phyloP scores from a whole-genome alignment of 2,113 vertebrate species.

The Dolichallabes microphthalmus region DNA sequence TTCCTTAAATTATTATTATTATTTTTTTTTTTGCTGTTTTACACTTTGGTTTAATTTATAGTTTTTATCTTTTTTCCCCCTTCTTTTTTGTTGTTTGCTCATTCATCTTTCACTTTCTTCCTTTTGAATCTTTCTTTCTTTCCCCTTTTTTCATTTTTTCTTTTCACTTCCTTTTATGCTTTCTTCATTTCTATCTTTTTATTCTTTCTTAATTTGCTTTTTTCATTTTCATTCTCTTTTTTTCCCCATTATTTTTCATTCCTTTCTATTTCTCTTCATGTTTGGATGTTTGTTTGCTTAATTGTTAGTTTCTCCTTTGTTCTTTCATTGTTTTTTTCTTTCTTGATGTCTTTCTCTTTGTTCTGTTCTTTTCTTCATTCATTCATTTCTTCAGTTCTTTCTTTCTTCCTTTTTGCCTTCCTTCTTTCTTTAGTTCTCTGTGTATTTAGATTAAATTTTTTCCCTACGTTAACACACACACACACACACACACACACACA shows the following conservation, averaged over 20 bases:
- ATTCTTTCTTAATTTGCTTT: no score
- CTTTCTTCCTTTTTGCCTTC: background rate
- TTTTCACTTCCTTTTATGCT: background rate
- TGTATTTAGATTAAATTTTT: background rate
- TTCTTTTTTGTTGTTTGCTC: background rate
- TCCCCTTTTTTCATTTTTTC: background rate
- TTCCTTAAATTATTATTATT: background rate
- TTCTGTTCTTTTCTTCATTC: background rate
- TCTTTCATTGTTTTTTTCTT: background rate
- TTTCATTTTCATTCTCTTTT: accelerated
- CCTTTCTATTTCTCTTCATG: background rate
- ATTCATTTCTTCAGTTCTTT: background rate
- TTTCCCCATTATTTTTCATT: background rate
- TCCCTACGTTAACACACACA: background rate
- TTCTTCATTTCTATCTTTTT: background rate
- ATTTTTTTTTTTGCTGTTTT: no score
- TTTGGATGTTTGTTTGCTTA: no score
- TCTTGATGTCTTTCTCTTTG: background rate
- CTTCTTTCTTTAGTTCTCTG: background rate
- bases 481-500: conserved; percentile 6
- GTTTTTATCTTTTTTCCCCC: background rate
- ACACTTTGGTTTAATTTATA: no score
- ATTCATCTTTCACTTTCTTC: background rate
- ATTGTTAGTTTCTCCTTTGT: background rate
- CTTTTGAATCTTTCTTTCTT: background rate